phyloP scores from a whole-genome alignment of 2,888 invertebrate genomes.

The Machimus atricapillus region DNA sequence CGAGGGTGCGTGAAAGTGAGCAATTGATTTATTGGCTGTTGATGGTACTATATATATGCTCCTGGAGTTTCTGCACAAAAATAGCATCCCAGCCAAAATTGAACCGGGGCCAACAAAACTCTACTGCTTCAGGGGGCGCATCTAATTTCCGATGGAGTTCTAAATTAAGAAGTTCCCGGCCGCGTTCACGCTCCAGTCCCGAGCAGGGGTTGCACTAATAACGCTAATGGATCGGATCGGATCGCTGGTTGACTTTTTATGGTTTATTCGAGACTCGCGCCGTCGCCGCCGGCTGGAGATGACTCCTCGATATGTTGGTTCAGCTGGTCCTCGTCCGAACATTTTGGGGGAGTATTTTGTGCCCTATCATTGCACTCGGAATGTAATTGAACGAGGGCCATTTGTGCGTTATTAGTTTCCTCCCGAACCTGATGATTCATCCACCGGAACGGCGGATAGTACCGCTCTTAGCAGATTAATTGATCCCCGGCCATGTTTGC shows the following conservation, averaged over 20 bases:
- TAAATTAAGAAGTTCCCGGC: slow-evolving; percentile 23
- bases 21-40: slow-evolving; percentile 12
- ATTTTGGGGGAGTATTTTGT: slow-evolving; percentile 16
- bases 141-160: slow-evolving; percentile 23
- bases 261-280: slow-evolving; percentile 20
- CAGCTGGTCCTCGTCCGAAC: slow-evolving; percentile 11
- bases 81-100: background rate
- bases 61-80: slow-evolving; percentile 1
- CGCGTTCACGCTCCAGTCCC: background rate
- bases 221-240: slow-evolving; percentile 27
- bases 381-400: slow-evolving; percentile 32
- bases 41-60: background rate
- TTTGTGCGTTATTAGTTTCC: slow-evolving; percentile 31
- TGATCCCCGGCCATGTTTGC: slow-evolving; percentile 11
- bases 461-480: slow-evolving; percentile 23
- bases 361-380: background rate
- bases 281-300: background rate
- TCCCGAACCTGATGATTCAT: background rate
- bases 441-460: background rate
- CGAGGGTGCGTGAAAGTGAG: background rate
- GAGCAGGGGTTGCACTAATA: slow-evolving; percentile 32
- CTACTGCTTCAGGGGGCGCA: background rate
- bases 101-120: background rate
- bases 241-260: slow-evolving; percentile 30
- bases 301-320: slow-evolving; percentile 20